Base-by-base conservation (phyloP, 2,888 invertebrate species). In the Cephus spinipes region DNA sequence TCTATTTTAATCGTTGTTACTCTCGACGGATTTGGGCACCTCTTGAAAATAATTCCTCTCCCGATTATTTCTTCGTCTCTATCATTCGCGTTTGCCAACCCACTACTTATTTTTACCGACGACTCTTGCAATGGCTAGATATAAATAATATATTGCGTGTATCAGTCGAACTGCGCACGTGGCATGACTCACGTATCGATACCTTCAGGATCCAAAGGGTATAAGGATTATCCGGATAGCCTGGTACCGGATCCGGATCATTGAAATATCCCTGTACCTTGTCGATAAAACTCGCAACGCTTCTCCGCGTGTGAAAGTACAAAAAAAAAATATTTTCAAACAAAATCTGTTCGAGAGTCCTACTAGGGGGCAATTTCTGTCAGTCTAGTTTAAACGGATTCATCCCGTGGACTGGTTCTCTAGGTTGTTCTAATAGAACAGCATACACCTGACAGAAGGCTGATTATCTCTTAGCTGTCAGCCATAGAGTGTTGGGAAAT, bases 391-490 rank as follows among this genome's bases (percentile, higher is more conserved):
- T 78, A 80, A 78, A 81, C 78, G 40, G 77, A 73, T 79, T 81
- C 78, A 79, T 73, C 69, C 76, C 73, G 31, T 12, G 33, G 74
- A 76, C 68, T 80, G 75, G 77, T 82, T 83, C 79, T 77, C 75
- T 77, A 23, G 33, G 31, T 71, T 31, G 71, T 71, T 71, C 71
- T 23, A 55, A 55, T 55, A 55, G 55, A 55, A 55, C 55, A 31
- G 71, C 74, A 68, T 75, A 73, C 78, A 78, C 76, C 79, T 76
- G 75, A 79, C 77, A 76, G 77, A 77, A 75, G 69, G 71, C 77
- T 80, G 78, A 81, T 84, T 81, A 83, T 82, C 83, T 81, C 78
- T 11, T 68, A 69, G 55, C 79, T 79, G 79, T 79, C 79, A 79
- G 79, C 76, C 23, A 68, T 36, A 12, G 73, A 69, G 55, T 74